These are phyloP conservation scores for Cistogaster globosa DNA, from an alignment of 2,888 invertebrate species.

Conservation along the genomic window DNA sequence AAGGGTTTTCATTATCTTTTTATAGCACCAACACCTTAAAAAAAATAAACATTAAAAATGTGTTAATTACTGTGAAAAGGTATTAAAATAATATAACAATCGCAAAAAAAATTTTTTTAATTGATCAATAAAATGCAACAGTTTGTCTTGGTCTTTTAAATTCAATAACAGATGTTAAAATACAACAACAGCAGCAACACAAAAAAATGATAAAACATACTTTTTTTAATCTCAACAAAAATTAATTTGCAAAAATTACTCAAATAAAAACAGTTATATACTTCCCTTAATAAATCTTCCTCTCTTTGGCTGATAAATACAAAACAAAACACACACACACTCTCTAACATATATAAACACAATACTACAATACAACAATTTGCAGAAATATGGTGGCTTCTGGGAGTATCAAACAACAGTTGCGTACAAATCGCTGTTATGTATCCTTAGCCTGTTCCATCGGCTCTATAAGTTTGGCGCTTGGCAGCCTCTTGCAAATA, in stretches of 20 bases:
- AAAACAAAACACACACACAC: background rate
- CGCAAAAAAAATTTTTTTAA: background rate
- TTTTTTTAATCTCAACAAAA: background rate
- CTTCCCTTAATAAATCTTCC: slow-evolving; percentile 17
- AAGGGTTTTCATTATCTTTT: background rate
- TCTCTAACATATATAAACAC: background rate
- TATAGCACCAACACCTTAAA: background rate
- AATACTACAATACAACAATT: background rate
- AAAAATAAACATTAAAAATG: slow-evolving; percentile 8
- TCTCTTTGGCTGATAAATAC: background rate
- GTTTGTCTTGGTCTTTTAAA: slow-evolving; percentile 11
- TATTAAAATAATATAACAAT: background rate
- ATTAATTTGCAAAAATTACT: background rate
- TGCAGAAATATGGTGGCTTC: slow-evolving; percentile 62
- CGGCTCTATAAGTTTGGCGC: slow-evolving; percentile 82
- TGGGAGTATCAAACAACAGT: slow-evolving; percentile 72
- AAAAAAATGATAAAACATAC: background rate
- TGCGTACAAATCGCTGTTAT: slow-evolving; percentile 78
- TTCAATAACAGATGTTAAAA: slow-evolving; percentile 33
- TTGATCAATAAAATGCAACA: slow-evolving; percentile 15
- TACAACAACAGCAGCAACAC: background rate
- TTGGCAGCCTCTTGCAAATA: slow-evolving; percentile 81
- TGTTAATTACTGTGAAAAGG: slow-evolving; percentile 8
- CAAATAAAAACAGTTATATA: background rate
- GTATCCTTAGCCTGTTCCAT: slow-evolving; percentile 82